Conservation (phyloP, 2,113 vertebrate genomes). For the Harpagus bidentatus region DNA sequence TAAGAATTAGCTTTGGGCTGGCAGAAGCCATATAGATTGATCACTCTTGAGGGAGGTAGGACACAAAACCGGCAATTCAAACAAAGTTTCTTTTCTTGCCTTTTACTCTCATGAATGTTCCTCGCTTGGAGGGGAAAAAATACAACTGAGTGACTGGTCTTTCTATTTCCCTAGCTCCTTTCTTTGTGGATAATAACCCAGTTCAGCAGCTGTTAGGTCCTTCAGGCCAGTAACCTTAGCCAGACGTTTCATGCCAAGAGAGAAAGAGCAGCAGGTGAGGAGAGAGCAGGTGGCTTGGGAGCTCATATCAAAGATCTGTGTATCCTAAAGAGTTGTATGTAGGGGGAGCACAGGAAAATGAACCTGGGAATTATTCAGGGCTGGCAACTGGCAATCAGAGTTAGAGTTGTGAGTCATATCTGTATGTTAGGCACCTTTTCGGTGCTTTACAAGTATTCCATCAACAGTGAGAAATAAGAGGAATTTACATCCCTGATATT, state of each 20-base stretch:
- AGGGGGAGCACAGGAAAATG: not conserved
- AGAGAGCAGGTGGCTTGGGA: not conserved
- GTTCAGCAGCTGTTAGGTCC: not conserved
- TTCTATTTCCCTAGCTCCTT: not conserved
- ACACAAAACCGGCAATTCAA: not conserved
- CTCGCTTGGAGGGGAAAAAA: not conserved
- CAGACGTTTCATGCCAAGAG: not conserved
- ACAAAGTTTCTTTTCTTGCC: not conserved
- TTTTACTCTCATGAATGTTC: not conserved
- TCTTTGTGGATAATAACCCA: not conserved
- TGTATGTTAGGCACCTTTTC: not conserved
- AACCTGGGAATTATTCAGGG: not conserved
- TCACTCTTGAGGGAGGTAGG: not conserved
- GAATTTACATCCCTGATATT: not conserved
- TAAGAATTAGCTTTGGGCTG: not conserved
- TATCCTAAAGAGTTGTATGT: not conserved
- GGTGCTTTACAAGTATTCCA: not conserved
- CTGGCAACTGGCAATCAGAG: not conserved
- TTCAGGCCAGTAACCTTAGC: not conserved
- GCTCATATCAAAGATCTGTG: not conserved
- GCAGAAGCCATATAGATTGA: not conserved
- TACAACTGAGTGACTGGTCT: not conserved
- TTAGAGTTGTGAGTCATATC: not conserved
- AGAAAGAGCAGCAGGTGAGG: slow-evolving; percentile 19
- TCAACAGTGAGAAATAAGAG: not conserved